phyloP scores from a whole-genome alignment of 2,888 invertebrate species.

The Molanna angustata region DNA sequence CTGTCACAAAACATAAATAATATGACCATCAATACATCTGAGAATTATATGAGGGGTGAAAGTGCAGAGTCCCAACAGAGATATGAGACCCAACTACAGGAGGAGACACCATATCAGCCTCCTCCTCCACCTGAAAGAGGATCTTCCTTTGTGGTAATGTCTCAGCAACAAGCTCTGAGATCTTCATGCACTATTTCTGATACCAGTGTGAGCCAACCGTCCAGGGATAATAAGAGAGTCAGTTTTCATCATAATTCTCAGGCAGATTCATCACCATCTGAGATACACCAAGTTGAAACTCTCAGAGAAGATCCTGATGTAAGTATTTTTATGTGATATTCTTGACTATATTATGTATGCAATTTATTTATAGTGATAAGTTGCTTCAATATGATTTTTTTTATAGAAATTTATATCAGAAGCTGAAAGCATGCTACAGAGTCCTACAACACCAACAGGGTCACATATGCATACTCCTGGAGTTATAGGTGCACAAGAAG shows the following conservation, averaged over 20 bases:
- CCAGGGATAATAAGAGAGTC: constrained; percentile 65
- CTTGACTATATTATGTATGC: not conserved
- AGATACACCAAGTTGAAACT: constrained; percentile 38
- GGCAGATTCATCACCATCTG: constrained; percentile 30
- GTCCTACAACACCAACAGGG: constrained; percentile 68
- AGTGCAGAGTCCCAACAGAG: constrained; percentile 13
- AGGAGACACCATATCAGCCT: constrained; percentile 39
- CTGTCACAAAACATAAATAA: constrained; percentile 28
- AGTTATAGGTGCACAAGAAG: constrained; percentile 97
- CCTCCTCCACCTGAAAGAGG: constrained; percentile 85
- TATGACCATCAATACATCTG: constrained; percentile 21
- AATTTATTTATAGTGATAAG: not conserved
- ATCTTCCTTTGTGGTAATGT: constrained; percentile 85
- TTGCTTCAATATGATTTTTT: not conserved
- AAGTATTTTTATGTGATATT: constrained; percentile 48
- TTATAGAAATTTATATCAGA: constrained; percentile 74
- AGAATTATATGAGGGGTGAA: constrained; percentile 17
- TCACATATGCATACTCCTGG: constrained; percentile 76
- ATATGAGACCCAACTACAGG: constrained; percentile 21
- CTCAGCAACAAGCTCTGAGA: constrained; percentile 56
- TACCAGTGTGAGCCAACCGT: constrained; percentile 31
- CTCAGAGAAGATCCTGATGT: constrained; percentile 81
- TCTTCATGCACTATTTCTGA: constrained; percentile 32
- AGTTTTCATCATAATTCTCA: constrained; percentile 70
- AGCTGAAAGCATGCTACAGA: constrained; percentile 75